phyloP scores from a whole-genome alignment of 2,113 vertebrate genomes.

The Entomyzon cyanotis region DNA sequence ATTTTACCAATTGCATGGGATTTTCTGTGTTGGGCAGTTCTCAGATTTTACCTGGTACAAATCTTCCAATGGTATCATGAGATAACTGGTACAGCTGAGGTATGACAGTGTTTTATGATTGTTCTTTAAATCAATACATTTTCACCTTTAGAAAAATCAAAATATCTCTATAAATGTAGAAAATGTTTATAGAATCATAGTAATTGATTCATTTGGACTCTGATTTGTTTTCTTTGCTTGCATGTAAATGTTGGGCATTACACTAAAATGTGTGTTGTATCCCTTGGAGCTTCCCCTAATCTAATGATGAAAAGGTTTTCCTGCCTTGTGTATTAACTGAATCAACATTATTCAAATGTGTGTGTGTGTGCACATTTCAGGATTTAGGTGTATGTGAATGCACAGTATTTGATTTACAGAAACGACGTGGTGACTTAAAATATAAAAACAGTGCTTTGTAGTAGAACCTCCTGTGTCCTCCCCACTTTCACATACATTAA shows the following conservation, averaged over 20 bases:
- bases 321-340: not conserved
- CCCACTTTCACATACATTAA: not conserved
- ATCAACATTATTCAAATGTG: not conserved
- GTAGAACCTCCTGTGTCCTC: not conserved
- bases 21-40: not conserved
- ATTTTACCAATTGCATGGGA: not conserved
- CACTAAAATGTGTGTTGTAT: accelerated
- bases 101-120: not conserved
- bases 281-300: not conserved
- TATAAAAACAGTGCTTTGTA: not conserved
- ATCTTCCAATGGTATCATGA: not conserved
- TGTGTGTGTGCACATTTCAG: not conserved
- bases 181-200: not conserved
- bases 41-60: not conserved
- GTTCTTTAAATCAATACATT: not conserved
- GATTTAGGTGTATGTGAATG: not conserved
- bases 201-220: not conserved
- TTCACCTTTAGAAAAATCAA: not conserved
- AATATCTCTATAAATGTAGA: not conserved
- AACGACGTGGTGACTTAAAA: not conserved
- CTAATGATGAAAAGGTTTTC: not conserved
- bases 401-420: not conserved
- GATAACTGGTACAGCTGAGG: not conserved
- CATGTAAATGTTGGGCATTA: not conserved
- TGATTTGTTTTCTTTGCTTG: not conserved